Conservation (phyloP, 2,797 vertebrate species). For the Clarias fuscus region DNA sequence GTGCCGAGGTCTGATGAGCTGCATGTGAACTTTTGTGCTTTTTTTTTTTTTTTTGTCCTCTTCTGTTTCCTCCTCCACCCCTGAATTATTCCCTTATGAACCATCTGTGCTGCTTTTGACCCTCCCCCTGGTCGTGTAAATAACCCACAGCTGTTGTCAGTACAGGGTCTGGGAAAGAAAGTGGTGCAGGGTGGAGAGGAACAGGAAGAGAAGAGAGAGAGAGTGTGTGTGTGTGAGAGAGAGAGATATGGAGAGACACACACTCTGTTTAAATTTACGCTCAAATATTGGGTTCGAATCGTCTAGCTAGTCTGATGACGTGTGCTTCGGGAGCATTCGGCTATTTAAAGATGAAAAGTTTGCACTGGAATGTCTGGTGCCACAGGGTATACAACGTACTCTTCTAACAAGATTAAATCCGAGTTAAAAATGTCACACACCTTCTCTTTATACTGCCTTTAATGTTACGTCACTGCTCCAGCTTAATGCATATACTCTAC, state of each 20-base stretch:
- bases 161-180: slow-evolving; percentile 39
- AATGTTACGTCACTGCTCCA: neutral
- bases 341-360: neutral
- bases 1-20: slow-evolving; percentile 30
- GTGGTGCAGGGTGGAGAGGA: slow-evolving; percentile 8
- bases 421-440: neutral
- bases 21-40: slow-evolving; percentile 30
- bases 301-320: neutral
- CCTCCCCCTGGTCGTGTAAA: slow-evolving; percentile 49
- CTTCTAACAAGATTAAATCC: neutral
- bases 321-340: neutral
- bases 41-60: neutral
- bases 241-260: neutral
- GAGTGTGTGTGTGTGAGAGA: too few species aligned
- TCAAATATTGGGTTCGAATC: neutral
- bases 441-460: neutral
- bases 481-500: too few species aligned
- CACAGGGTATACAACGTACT: neutral
- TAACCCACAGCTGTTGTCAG: slow-evolving; percentile 58
- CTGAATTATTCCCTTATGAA: slow-evolving; percentile 38
- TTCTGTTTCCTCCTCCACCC: slow-evolving; percentile 43
- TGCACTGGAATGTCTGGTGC: neutral
- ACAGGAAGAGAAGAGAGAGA: neutral
- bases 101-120: slow-evolving; percentile 40
- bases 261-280: neutral